Evolutionary conservation across 2,797 vertebrate genomes (phyloP).

Genomic region (Gambelia wislizenii): DNA sequence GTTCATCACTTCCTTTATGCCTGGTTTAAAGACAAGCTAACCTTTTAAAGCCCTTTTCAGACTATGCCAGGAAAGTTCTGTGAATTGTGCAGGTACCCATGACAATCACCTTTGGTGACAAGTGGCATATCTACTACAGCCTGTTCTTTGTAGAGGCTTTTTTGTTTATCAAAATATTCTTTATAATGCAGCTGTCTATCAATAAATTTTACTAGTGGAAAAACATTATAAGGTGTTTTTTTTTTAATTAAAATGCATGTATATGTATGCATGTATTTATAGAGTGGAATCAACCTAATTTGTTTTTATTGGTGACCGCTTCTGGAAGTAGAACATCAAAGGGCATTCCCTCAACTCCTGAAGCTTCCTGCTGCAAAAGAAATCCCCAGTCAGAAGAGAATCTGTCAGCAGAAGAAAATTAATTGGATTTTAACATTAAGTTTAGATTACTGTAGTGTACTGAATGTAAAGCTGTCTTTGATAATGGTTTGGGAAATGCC

Average conservation of each 20-base stretch:
- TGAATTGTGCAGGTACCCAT: too few species aligned
- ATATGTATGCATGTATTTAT: not conserved
- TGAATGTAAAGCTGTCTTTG: not conserved
- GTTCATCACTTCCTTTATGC: too few species aligned
- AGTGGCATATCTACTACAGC: too few species aligned
- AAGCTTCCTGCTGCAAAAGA: not conserved
- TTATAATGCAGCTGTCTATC: conserved; percentile 32
- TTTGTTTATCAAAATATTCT: conserved; percentile 33
- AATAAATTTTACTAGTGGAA: conserved; percentile 12
- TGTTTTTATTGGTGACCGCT: not conserved
- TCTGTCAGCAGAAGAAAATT: not conserved
- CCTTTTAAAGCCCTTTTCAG: too few species aligned
- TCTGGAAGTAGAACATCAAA: not conserved
- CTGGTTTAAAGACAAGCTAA: too few species aligned
- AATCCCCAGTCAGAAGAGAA: not conserved
- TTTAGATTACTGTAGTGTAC: not conserved
- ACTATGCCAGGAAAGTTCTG: too few species aligned
- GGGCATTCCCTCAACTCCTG: not conserved
- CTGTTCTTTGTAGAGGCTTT: conserved; percentile 62
- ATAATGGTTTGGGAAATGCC: not conserved
- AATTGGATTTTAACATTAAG: not conserved
- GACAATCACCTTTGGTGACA: too few species aligned
- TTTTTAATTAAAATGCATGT: not conserved
- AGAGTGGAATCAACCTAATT: not conserved
- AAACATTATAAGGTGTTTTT: conserved; percentile 20